Evolutionary conservation across 2,888 invertebrate genomes (phyloP).

Genomic region (Coelinius sp.): DNA sequence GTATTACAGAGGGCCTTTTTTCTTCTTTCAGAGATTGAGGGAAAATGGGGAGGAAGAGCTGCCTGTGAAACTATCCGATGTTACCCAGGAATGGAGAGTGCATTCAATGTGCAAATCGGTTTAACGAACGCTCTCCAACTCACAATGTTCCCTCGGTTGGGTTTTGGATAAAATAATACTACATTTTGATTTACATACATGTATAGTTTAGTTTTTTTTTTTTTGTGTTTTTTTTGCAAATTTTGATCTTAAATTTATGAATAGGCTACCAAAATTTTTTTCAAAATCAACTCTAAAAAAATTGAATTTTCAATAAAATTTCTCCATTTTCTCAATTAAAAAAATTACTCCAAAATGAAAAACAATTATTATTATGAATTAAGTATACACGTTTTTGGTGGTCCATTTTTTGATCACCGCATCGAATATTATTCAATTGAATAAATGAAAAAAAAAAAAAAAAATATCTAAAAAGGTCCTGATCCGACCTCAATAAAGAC

Average conservation of each 20-base stretch:
- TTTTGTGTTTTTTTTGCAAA: no score
- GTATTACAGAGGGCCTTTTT: not conserved
- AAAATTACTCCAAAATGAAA: no score
- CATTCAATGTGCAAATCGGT: slow-evolving; percentile 63
- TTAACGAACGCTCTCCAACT: slow-evolving; percentile 53
- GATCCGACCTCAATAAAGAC: not conserved
- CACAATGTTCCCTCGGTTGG: not conserved
- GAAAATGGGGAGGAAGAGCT: slow-evolving; percentile 17
- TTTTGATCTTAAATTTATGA: no score
- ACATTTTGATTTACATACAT: not conserved
- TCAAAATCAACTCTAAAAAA: no score
- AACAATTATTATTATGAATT: not conserved
- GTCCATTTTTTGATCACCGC: not conserved
- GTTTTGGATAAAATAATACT: slow-evolving; percentile 1
- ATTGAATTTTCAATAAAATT: no score
- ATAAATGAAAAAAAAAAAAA: no score
- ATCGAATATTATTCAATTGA: slow-evolving; percentile 3
- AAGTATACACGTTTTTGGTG: slow-evolving; percentile 6
- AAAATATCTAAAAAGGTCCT: not conserved
- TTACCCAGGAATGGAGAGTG: slow-evolving; percentile 43
- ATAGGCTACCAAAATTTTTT: no score
- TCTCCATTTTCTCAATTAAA: no score
- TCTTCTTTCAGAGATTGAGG: not conserved
- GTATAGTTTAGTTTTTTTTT: not conserved
- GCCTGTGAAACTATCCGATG: slow-evolving; percentile 59